These are phyloP conservation scores for Temnothorax nylanderi DNA, from an alignment of 1,140 invertebrate species.

Conservation along the genomic window DNA sequence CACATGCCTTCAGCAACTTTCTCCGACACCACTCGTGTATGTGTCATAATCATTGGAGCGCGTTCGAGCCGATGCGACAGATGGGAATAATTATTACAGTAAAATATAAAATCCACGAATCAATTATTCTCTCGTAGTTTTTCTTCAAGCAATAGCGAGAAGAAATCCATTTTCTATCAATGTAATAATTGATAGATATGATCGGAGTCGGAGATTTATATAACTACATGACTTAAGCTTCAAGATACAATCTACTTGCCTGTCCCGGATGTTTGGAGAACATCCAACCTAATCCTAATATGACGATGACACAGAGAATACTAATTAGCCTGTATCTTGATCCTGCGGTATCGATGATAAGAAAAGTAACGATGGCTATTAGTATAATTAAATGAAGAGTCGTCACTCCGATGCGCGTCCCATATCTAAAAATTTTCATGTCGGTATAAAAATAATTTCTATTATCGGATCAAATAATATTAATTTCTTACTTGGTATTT, in stretches of 20 bases:
- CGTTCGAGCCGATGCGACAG: constrained; percentile 14
- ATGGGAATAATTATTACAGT: constrained; percentile 37
- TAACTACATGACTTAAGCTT: not conserved
- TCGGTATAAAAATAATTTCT: not conserved
- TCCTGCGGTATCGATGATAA: constrained; percentile 88
- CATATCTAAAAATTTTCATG: constrained; percentile 62
- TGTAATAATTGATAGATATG: not conserved
- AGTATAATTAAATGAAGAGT: constrained; percentile 81
- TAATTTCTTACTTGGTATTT: constrained; percentile 63
- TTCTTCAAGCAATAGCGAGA: not conserved
- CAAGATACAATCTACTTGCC: constrained; percentile 43
- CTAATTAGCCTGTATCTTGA: constrained; percentile 89
- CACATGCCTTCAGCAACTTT: constrained; percentile 38
- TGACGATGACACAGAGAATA: constrained; percentile 87
- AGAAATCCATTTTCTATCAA: not conserved
- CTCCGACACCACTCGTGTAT: not conserved
- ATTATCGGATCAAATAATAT: not conserved
- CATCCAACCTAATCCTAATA: constrained; percentile 86
- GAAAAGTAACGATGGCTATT: constrained; percentile 85
- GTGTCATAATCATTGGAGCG: constrained; percentile 27
- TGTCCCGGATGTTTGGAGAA: constrained; percentile 88
- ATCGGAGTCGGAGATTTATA: not conserved
- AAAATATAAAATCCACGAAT: constrained; percentile 10
- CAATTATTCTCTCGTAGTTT: not conserved
- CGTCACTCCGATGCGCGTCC: not conserved